Evolutionary conservation across 35 echinoderm and acorn worm genomes (phyloP), one percentile per base, ranked within the genome.

Genomic region (Patiria miniata): DNA sequence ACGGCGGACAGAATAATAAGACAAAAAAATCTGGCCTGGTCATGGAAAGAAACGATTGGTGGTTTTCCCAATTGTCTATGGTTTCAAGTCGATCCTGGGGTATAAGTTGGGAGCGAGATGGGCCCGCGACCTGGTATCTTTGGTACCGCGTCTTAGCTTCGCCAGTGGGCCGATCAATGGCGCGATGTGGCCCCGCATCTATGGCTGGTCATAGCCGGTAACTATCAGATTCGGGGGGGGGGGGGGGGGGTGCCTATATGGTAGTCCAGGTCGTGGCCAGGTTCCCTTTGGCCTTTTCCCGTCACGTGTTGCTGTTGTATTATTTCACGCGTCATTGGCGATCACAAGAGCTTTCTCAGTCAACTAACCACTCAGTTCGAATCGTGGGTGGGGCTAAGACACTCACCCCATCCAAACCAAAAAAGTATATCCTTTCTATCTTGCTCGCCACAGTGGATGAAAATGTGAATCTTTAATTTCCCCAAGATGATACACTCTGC

Each of bases 51-150:
- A 73, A 26, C 34, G 65, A 34, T 73, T 32, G 34, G 65, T 73
- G 65, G 34, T 73, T 73, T 73, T 36, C 65, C 65, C 65, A 73
- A 73, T 73, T 73, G 65, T 26, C 26, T 73, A 73, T 73, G 65
- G 65, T 73, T 73, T 73, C 65, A 73, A n/a, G n/a, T n/a, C n/a
- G n/a, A 23, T 73, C 15, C 2, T 9, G 60, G n/a, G 60, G 60
- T 12, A 22, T 8, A 34, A 36, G 2, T 15, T 12, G 29, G 26
- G 65, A 9, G 26, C 19, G 32, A 29, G 26, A 10, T 9, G 65
- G 2, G 29, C 0, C 3, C 34, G 0, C n/a, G 65, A 1, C 30
- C n/a, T 9, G 0, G 60, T n/a, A 8, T 10, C 21, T 32, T 73
- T 73, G 26, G n/a, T 14, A 1, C 65, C 19, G 65, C 10, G 21